Conservation (phyloP, 2,113 vertebrate species). For the Sander vitreus region DNA sequence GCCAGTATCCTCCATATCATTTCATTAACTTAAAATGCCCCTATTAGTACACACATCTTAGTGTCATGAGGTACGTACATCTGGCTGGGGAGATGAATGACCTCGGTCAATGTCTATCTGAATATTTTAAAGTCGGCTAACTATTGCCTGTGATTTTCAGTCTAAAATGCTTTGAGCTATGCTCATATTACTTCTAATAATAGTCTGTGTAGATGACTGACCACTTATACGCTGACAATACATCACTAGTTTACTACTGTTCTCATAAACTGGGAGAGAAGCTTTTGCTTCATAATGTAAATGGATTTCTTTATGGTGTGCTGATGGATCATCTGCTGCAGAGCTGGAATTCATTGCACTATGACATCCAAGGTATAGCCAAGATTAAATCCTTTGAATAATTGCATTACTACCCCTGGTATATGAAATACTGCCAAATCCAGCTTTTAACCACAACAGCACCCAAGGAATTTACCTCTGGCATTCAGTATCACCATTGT, state of each 20-base stretch:
- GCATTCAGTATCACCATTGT: conserved; percentile 49
- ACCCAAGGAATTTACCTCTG: conserved; percentile 20
- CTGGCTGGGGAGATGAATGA: conserved; percentile 34
- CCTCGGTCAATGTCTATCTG: conserved; percentile 1
- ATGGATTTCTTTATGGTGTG: conserved; percentile 64
- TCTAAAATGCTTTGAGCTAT: conserved; percentile 15
- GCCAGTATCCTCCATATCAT: conserved; percentile 55
- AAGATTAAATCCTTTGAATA: conserved; percentile 69
- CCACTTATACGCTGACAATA: conserved; percentile 57
- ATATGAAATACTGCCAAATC: conserved; percentile 48
- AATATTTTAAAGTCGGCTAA: conserved; percentile 5
- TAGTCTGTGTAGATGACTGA: conserved; percentile 45
- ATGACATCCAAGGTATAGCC: conserved; percentile 56
- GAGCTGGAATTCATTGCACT: conserved; percentile 57
- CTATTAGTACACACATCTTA: conserved; percentile 23
- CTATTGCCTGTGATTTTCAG: conserved; percentile 30
- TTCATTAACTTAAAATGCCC: conserved; percentile 61
- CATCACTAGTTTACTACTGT: conserved; percentile 67
- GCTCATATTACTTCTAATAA: conserved; percentile 52
- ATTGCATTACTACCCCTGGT: conserved; percentile 50
- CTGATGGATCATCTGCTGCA: conserved; percentile 65
- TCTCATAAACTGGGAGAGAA: conserved; percentile 62
- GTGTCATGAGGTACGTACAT: not conserved
- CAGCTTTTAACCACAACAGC: conserved; percentile 26
- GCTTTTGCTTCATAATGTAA: conserved; percentile 68